Evolutionary conservation across 2,797 vertebrate genomes (phyloP), one percentile per base, ranked within the genome.

Genomic region (Mionectes olivaceus): DNA sequence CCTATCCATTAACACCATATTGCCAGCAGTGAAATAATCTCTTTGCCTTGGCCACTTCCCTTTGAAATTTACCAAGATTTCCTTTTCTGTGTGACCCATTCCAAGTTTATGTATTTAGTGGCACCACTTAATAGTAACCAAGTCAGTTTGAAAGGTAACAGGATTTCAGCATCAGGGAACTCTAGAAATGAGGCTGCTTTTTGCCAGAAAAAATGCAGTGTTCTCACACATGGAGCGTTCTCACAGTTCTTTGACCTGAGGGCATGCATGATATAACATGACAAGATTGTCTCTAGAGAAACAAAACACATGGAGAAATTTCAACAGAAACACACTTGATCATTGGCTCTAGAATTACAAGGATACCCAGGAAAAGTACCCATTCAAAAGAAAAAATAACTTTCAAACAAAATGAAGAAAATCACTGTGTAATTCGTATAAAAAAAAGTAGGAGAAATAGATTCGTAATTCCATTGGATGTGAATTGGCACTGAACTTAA

Each of bases 191-290:
- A 79, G 37, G 10, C 11, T 63, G 28, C 22, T 59, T 84, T 89
- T 95, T 93, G 79, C 70, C 89, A 93, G 68, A 82, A 95, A 86
- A 80, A 67, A 41, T 80, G 41, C 94, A 85, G 35, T 82, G 68
- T 92, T 85, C 77, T 93, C 61, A 37, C 19, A 5, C 69, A 41
- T 80, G 41, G 94, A 85, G 35, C 80, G 65, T 92, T 85, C 77
- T 93, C 61, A 33, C 35, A n/a, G 33, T 68, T 85, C 87, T 68
- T 47, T 91, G 79, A 71, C 65, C 43, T 82, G 27, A 39, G 19
- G 14, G 15, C 5, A 4, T 13, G 9, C 13, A 4, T 39, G 47
- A 60, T 50, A 44, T 2, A 0, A 33, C 0, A 6, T 1, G 3
- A 61, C 24, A 74, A 52, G 59, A 37, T 39, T 78, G 25, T 60